A percentile compares a stretch with the other conserved stretches of the same genome.
Conservation (phyloP, 2,113 vertebrate genomes). For the Zosterops lateralis region DNA sequence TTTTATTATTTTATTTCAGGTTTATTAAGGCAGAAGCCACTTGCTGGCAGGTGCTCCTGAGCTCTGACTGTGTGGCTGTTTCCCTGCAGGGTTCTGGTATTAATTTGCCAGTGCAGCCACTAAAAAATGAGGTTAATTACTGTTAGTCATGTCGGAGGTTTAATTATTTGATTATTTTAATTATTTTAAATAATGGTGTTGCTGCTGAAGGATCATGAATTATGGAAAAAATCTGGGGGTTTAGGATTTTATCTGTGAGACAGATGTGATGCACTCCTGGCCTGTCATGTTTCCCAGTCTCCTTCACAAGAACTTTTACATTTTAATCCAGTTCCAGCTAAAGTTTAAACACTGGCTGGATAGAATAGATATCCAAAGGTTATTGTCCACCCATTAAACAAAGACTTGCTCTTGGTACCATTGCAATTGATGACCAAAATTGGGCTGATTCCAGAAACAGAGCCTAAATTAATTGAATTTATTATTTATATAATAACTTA, state of each 20-base stretch:
- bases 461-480: not conserved
- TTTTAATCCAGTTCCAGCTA: not conserved
- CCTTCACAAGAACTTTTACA: not conserved
- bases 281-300: not conserved
- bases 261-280: not conserved
- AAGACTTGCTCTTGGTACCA: not conserved
- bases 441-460: not conserved
- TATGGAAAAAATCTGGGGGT: not conserved
- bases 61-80: not conserved
- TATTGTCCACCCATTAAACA: not conserved
- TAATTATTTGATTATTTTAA: not conserved
- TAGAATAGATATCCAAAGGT: not conserved
- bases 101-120: not conserved
- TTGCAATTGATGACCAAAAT: not conserved
- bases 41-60: not conserved
- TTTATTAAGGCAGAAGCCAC: not conserved
- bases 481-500: not conserved
- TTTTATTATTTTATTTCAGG: not conserved
- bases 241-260: not conserved
- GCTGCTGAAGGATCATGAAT: not conserved
- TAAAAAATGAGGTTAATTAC: not conserved
- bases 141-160: not conserved
- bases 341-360: not conserved
- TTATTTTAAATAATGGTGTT: not conserved
- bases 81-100: not conserved